A percentile compares a stretch with the other conserved stretches of the same genome.
Evolutionary conservation across 2,113 vertebrate species (phyloP).

Genomic region (Thryonomys swinderianus): DNA sequence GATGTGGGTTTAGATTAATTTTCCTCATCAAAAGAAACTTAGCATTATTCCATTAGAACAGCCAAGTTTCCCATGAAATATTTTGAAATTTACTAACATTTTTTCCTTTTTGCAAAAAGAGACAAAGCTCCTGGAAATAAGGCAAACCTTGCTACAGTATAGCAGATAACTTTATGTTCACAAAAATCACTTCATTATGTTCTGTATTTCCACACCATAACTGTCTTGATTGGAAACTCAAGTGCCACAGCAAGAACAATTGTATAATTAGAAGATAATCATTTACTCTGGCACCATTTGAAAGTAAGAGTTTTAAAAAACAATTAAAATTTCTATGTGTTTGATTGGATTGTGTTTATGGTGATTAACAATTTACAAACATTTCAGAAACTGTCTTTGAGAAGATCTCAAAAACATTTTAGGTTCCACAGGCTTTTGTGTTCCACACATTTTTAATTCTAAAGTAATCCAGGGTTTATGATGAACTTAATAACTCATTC

Average conservation of each 20-base stretch:
- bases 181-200: slow-evolving; percentile 27
- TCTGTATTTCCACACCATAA: not conserved
- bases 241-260: slow-evolving; percentile 73
- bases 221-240: slow-evolving; percentile 75
- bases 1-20: slow-evolving; percentile 7
- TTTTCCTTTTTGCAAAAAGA: slow-evolving; percentile 8
- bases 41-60: not conserved
- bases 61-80: slow-evolving; percentile 12
- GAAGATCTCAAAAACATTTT: slow-evolving; percentile 61
- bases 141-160: not conserved
- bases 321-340: slow-evolving; percentile 78
- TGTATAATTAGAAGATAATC: slow-evolving; percentile 78
- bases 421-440: slow-evolving; percentile 30
- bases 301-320: slow-evolving; percentile 81
- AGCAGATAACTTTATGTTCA: not conserved
- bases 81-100: slow-evolving; percentile 18
- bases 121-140: slow-evolving; percentile 31
- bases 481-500: slow-evolving; percentile 52
- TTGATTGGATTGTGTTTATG: slow-evolving; percentile 73
- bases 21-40: slow-evolving; percentile 12
- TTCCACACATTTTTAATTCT: slow-evolving; percentile 57
- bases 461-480: slow-evolving; percentile 66
- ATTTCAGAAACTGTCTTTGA: slow-evolving; percentile 54
- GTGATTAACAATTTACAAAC: slow-evolving; percentile 79
- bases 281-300: slow-evolving; percentile 69